Percentiles rank a stretch among this genome's conserved stretches.
Conservation (phyloP, 2,113 vertebrate species). For the Lanius collurio region DNA sequence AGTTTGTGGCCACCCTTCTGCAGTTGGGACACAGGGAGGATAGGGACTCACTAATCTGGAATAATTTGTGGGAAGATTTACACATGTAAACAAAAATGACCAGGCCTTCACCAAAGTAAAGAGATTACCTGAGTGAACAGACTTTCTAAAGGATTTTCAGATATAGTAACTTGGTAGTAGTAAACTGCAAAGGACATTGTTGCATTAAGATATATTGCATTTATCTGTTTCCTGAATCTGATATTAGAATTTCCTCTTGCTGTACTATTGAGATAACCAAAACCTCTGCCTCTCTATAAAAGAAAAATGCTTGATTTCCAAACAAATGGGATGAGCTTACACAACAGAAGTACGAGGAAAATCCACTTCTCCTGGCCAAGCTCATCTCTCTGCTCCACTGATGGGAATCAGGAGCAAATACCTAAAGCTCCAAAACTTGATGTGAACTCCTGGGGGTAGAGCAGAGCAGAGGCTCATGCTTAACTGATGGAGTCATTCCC, state of each 20-base stretch:
- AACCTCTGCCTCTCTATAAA: neutral
- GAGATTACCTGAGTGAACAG: neutral
- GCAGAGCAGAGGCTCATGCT: neutral
- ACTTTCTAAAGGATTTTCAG: neutral
- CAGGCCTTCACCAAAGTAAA: neutral
- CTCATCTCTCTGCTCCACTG: neutral
- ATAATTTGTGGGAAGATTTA: conserved; percentile 69
- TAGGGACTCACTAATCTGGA: neutral
- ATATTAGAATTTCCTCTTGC: neutral
- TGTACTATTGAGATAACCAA: neutral
- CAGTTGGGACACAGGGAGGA: neutral
- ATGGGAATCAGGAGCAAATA: neutral
- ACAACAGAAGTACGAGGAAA: neutral
- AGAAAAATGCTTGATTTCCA: neutral
- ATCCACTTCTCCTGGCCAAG: neutral
- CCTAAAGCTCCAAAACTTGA: neutral
- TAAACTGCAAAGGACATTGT: neutral
- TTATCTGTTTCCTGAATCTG: neutral
- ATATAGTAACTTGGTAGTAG: neutral
- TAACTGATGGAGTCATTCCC: neutral
- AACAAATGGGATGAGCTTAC: neutral
- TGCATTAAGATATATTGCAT: neutral
- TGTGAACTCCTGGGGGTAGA: neutral
- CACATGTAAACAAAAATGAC: conserved; percentile 55
- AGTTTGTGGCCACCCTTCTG: neutral